Evolutionary conservation across 2,797 vertebrate genomes (phyloP), one percentile per base, ranked within the genome.

Genomic region (Miichthys miiuy): DNA sequence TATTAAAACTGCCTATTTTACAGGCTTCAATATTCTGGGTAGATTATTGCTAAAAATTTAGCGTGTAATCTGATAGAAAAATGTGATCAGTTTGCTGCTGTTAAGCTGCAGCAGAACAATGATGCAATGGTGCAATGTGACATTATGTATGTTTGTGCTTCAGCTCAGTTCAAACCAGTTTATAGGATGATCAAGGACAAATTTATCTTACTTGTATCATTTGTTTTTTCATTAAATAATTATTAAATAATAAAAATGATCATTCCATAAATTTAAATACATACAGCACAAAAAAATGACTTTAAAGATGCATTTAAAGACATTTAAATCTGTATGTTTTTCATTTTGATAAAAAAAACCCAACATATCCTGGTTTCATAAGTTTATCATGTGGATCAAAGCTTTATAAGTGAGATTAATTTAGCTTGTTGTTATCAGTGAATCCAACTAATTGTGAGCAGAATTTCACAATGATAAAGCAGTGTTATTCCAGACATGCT

Each of bases 21-120:
- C 20, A 54, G 51, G 18, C 23, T 73, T 63, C n/a, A 60, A 4
- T 64, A 34, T 41, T 48, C 9, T 46, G 52, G 25, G 50, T 14
- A 21, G 44, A 70, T 70, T 18, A 1, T 54, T 21, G 25, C 51
- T 27, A 64, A 48, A 44, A 51, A 46, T 21, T 50, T 14, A 52
- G 21, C 52, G 51, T 20, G n/a, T 77, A 82, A 71, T 76, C 44
- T 27, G 12, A 9, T 34, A 52, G 20, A 54, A 38, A 14, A 34
- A 57, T 27, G 42, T 14, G 42, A 62, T 79, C 23, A 30, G 42
- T 42, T 21, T 38, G 34, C 44, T 42, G 23, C 23, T 75, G 42
- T 70, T 47, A 44, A 62, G 6, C 57, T 75, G 34, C 41, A 69
- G 72, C 30, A 56, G 68, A 56, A 50, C 17, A 21, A 38, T 58